Base-by-base conservation (phyloP, 2,888 invertebrate species). In the Phengaris arion region DNA sequence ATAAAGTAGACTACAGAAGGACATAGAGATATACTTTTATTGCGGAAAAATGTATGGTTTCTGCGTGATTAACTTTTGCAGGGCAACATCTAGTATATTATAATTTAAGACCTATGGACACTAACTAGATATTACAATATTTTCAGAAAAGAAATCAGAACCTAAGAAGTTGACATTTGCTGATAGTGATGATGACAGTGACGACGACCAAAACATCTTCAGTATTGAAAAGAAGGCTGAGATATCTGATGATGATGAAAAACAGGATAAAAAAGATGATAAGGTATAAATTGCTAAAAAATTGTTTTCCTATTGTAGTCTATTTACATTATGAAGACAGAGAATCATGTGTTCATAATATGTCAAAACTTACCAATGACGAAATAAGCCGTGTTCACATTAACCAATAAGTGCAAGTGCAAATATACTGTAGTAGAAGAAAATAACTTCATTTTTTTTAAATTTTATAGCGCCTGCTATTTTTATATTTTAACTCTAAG, bases 181-280 rank as follows among this genome's bases (percentile, higher is more conserved):
- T 13, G 92, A 93, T 79, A 92, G 91, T 82, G 91, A 90, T 83
- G 90, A 89, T 81, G 90, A 89, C 77, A 88, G 88, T 75, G 86
- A 85, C 74, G 83, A 85, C 77, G 87, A 85, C 73, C 87, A 86
- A 8, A 86, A 90, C 72, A 92, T 93, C 79, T 93, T 93, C 79
- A 91, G 85, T 78, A 89, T 93, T 79, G 93, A 92, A 77, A 92
- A 92, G 82, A 91, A 90, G 79, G 92, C 93, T 55, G 84, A 83
- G 35, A 83, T 86, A 68, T 46, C 79, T 15, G 78, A 80, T 13
- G 76, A 74, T 46, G 72, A 75, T 13, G 77, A 78, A 59, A 76
- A 78, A 69, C 51, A 76, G 46, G 78, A 77, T 35, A 75, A 74
- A 6, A 77, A 77, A 15, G 48, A 69, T 45, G 57, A 45, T 12